These are phyloP conservation scores for Sinocyclocheilus rhinocerous DNA, from an alignment of 2,113 vertebrate species.

Conservation along the genomic window DNA sequence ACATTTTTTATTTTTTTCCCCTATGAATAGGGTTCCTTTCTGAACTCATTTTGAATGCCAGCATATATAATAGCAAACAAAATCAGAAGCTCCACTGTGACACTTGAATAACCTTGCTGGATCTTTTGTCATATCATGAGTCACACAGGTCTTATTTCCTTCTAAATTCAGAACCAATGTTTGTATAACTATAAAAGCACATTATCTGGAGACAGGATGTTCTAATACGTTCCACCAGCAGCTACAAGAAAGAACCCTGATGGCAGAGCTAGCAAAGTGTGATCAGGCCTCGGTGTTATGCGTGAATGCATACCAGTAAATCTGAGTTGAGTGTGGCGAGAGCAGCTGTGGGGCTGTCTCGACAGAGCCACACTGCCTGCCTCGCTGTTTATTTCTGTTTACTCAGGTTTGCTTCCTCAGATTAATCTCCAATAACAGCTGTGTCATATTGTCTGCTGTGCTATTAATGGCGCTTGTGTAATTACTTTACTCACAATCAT, in stretches of 20 bases:
- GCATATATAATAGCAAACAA: background rate
- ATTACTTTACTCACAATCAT: constrained; percentile 43
- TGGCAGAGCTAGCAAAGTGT: background rate
- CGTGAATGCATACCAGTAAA: background rate
- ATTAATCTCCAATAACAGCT: constrained; percentile 52
- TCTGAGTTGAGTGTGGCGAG: constrained; percentile 12
- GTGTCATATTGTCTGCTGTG: constrained; percentile 30
- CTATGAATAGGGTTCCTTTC: background rate
- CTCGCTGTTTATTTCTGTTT: constrained; percentile 44
- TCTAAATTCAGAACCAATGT: background rate
- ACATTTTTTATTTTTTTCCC: background rate
- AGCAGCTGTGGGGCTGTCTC: constrained; percentile 32
- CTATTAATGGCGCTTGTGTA: constrained; percentile 50
- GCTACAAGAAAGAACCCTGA: background rate
- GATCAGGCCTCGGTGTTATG: background rate
- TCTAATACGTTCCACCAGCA: background rate
- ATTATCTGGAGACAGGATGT: background rate
- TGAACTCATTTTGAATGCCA: background rate
- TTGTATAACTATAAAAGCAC: background rate
- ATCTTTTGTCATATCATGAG: background rate
- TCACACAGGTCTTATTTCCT: background rate
- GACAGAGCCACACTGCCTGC: background rate
- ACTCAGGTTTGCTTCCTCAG: constrained; percentile 38
- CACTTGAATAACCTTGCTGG: background rate
- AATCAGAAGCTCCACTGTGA: background rate